A percentile compares a stretch with the other conserved stretches of the same genome.
phyloP scores from a whole-genome alignment of 2,797 vertebrate species.

The Psittacula echo region DNA sequence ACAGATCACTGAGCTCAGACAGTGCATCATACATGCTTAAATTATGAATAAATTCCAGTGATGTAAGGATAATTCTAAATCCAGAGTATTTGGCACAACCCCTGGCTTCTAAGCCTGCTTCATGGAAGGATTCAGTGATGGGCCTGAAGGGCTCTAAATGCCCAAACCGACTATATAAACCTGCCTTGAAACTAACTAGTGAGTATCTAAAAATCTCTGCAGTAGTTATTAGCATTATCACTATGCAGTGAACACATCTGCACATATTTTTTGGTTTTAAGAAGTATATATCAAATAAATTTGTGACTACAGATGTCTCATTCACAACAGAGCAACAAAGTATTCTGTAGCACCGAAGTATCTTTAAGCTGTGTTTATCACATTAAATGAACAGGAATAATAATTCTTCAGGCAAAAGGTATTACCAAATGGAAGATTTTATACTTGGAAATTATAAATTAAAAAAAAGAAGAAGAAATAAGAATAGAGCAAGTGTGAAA shows the following conservation, averaged over 20 bases:
- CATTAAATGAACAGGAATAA: not conserved
- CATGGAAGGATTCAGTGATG: conserved; percentile 54
- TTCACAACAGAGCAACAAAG: not conserved
- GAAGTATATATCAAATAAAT: conserved; percentile 62
- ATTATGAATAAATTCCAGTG: conserved; percentile 74
- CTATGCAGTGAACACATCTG: conserved; percentile 38
- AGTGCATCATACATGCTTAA: conserved; percentile 73
- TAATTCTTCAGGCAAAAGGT: conserved; percentile 2
- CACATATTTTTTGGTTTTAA: conserved; percentile 63
- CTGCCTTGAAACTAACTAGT: not conserved
- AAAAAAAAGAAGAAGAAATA: no score
- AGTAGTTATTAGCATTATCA: conserved; percentile 37
- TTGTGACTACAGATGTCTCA: conserved; percentile 63
- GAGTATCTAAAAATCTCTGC: conserved; percentile 23
- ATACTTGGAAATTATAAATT: not conserved
- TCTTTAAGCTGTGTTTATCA: conserved; percentile 12
- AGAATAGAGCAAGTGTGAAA: not conserved
- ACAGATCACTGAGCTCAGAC: conserved; percentile 71
- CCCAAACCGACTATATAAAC: conserved; percentile 46
- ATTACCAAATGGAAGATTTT: not conserved
- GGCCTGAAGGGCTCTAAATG: conserved; percentile 61
- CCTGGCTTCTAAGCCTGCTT: conserved; percentile 59
- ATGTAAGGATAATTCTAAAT: conserved; percentile 72
- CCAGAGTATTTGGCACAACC: conserved; percentile 49
- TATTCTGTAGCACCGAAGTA: not conserved